phyloP scores from a whole-genome alignment of 2,113 vertebrate species.

The Megalops atlanticus region DNA sequence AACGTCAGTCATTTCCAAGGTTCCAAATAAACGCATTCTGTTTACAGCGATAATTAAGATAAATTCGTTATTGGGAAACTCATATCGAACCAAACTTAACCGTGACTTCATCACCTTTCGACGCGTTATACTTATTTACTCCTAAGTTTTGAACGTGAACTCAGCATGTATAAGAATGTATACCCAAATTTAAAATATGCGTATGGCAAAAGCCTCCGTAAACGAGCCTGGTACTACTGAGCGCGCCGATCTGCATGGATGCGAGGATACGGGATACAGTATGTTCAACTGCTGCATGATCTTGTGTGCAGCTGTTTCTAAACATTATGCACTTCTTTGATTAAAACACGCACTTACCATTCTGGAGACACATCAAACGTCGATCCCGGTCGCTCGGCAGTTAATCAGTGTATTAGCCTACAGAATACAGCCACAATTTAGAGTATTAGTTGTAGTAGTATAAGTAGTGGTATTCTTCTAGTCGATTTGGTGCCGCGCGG shows the following conservation, averaged over 20 bases:
- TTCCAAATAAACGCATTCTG: neutral
- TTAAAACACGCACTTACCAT: constrained; percentile 20
- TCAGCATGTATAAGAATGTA: neutral
- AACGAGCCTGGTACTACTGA: neutral
- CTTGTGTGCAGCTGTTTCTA: neutral
- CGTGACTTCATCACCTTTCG: neutral
- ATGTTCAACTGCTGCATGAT: neutral
- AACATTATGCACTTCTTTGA: neutral
- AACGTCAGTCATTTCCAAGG: neutral
- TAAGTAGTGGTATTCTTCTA: neutral
- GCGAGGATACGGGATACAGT: neutral
- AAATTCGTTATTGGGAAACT: neutral
- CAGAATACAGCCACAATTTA: neutral
- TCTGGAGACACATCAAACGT: constrained; percentile 9
- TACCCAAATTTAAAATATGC: no score
- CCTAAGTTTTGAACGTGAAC: neutral
- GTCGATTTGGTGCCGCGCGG: neutral
- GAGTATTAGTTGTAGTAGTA: neutral
- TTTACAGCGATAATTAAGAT: neutral
- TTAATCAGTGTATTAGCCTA: neutral
- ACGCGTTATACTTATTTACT: neutral
- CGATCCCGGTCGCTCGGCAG: neutral
- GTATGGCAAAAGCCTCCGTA: no score
- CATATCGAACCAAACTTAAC: neutral
- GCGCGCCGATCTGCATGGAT: neutral